Conservation (phyloP, 2,113 vertebrate species). For the Lepisosteus osseus region DNA sequence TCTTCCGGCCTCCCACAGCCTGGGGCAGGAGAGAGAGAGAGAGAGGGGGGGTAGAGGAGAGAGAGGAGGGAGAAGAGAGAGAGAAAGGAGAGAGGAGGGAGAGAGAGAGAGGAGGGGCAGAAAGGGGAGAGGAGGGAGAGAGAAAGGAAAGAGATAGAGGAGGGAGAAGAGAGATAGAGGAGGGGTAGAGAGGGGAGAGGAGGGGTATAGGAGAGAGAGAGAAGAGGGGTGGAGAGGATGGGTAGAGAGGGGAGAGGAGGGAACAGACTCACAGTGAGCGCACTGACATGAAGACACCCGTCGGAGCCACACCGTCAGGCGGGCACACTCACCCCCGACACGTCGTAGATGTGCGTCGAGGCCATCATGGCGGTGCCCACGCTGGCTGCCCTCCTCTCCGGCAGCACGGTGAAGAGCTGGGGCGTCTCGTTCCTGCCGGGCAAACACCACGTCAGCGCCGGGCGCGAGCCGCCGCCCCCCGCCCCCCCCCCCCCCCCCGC, state of each 20-base stretch:
- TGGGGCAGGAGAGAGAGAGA: slow-evolving; percentile 25
- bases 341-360: slow-evolving; percentile 89
- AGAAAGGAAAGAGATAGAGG: too few species aligned
- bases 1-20: slow-evolving; percentile 70
- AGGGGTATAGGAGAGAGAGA: too few species aligned
- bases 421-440: slow-evolving; percentile 80
- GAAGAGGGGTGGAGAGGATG: too few species aligned
- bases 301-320: neutral
- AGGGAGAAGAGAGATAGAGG: too few species aligned
- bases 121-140: too few species aligned
- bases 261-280: neutral
- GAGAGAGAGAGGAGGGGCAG: neutral
- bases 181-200: too few species aligned
- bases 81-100: too few species aligned
- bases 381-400: slow-evolving; percentile 79
- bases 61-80: neutral
- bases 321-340: slow-evolving; percentile 60
- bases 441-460: neutral
- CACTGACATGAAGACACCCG: neutral
- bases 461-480: neutral
- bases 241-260: neutral
- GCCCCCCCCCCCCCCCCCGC: neutral
- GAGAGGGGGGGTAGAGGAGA: neutral
- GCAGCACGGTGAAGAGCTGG: slow-evolving; percentile 83
- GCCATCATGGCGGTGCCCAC: slow-evolving; percentile 89